phyloP scores from a whole-genome alignment of 2,888 invertebrate genomes.

The Sarcophaga carnaria region DNA sequence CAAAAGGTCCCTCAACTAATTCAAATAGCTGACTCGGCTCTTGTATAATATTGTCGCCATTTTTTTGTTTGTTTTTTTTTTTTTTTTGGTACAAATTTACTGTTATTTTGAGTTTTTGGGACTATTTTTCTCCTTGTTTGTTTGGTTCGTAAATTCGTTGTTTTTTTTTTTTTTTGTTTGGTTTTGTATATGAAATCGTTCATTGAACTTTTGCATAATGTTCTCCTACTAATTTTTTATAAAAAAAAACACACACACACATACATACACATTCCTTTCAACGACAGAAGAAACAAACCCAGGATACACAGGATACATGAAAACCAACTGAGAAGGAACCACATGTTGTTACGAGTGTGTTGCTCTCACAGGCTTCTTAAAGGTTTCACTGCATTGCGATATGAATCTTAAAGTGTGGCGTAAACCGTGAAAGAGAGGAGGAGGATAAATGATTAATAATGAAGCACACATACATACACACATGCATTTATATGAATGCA shows the following conservation, averaged over 20 bases:
- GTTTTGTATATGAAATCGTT: slow-evolving; percentile 66
- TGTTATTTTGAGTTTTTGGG: slow-evolving; percentile 20
- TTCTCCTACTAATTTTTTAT: slow-evolving; percentile 21
- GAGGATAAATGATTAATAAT: background rate
- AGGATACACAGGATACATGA: slow-evolving; percentile 7
- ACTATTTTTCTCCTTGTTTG: background rate
- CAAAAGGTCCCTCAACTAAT: slow-evolving; percentile 35
- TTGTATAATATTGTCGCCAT: slow-evolving; percentile 54
- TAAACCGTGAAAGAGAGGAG: background rate
- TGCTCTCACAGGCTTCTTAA: slow-evolving; percentile 54
- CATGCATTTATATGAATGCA: too few relatives aligned
- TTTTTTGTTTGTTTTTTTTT: slow-evolving; percentile 29
- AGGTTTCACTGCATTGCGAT: slow-evolving; percentile 19
- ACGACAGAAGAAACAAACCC: too few relatives aligned
- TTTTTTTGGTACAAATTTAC: slow-evolving; percentile 30
- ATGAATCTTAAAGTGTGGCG: slow-evolving; percentile 54
- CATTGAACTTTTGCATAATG: slow-evolving; percentile 60
- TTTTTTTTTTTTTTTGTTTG: background rate
- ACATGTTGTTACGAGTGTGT: slow-evolving; percentile 52
- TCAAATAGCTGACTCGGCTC: slow-evolving; percentile 50
- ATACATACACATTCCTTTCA: background rate
- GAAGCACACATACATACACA: too few relatives aligned
- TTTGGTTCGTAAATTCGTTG: background rate
- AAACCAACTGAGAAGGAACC: slow-evolving; percentile 43
- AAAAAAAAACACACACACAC: background rate